Evolutionary conservation across 2,113 vertebrate genomes (phyloP).

Genomic region (Acanthochromis polyacanthus): DNA sequence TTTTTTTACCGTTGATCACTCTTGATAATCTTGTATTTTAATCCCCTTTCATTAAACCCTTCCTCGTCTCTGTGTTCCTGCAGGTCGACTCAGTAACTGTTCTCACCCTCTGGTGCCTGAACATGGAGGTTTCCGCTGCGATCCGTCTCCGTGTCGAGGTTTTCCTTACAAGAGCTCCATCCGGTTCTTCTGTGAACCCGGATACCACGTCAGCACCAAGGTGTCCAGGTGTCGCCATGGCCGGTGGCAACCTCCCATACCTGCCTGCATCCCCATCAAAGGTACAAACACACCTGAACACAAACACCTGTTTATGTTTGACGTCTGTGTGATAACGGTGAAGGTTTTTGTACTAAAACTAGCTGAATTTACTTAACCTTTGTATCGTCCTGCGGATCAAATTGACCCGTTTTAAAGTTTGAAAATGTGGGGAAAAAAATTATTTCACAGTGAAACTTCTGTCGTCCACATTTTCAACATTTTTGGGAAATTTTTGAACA

Average conservation of each 20-base stretch:
- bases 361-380: too few relatives aligned
- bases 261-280: constrained; percentile 69
- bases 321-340: too few relatives aligned
- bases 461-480: too few relatives aligned
- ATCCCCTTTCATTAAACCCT: neutral
- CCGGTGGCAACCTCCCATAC: constrained; percentile 65
- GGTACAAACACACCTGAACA: constrained; percentile 35
- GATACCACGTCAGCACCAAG: constrained; percentile 61
- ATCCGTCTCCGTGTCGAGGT: constrained; percentile 80
- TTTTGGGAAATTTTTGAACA: too few relatives aligned
- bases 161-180: constrained; percentile 77
- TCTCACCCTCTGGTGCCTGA: constrained; percentile 79
- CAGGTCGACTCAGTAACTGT: constrained; percentile 79
- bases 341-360: too few relatives aligned
- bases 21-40: too few relatives aligned
- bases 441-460: too few relatives aligned
- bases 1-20: too few relatives aligned
- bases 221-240: constrained; percentile 72
- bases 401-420: too few relatives aligned
- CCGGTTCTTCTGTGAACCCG: constrained; percentile 81
- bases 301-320: neutral
- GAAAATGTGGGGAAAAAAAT: too few relatives aligned
- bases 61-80: neutral
- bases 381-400: too few relatives aligned
- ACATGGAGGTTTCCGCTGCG: constrained; percentile 82